Base-by-base conservation (phyloP, 2,797 vertebrate species). In the Spinibarbus caldwelli region DNA sequence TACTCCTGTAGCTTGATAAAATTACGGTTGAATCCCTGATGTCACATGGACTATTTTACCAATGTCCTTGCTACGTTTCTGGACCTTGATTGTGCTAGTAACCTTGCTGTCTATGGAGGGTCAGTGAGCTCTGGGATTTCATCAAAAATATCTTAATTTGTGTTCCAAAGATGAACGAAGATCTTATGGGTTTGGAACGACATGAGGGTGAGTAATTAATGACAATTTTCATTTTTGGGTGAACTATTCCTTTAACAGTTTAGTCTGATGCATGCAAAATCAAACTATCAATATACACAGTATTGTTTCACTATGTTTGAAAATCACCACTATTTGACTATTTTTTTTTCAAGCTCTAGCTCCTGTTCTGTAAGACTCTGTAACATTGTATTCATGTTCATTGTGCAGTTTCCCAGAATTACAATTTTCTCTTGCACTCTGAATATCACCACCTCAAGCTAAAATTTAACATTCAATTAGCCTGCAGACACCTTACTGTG, bases 391-490 rank as follows among this genome's bases (percentile, higher is more conserved):
- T 36, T 49, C 43, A 6, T 34, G 11, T 41, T 71, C 52, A 72
- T 38, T 47, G 49, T 68, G 23, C 21, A 34, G 26, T 34, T 85
- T 78, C 47, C 19, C 62, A 29, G 41, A 78, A 83, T 43, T 38
- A 9, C 64, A 59, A 41, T 75, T 54, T 73, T 36, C 75, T 71
- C 77, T 19, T 26, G 38, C 67, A 71, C 70, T 62, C 52, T 64
- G 21, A 57, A 49, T 78, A 83, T 76, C 41, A 83, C 68, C 79
- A 71, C 66, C 86, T 62, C 23, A 17, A 59, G 49, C 83, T 79
- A 77, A 85, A 81, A 84, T 57, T 72, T 72, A 79, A 78, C 36
- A 85, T 87, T 86, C 77, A 88, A 78, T 78, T 87, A 84, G 81
- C 87, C 83, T 82, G 23, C 77, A 75, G 57, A 85, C 80, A 81